Conservation (phyloP, 2,113 vertebrate species). For the Tricholaema leucomelas region DNA sequence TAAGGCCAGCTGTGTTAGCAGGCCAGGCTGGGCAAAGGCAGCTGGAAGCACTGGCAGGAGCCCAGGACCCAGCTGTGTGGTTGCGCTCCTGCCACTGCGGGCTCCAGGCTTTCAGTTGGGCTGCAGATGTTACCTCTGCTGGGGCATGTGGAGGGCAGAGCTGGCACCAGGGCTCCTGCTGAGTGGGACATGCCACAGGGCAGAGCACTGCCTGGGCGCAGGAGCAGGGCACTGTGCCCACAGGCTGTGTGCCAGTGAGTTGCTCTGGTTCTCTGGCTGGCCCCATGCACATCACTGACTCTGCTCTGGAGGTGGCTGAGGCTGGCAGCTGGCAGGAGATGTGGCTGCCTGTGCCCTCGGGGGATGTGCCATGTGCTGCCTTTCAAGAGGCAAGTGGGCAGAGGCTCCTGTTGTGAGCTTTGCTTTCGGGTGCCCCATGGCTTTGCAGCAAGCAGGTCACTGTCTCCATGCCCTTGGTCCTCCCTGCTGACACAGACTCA, state of each 20-base stretch:
- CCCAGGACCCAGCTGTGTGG: background rate
- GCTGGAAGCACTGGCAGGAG: background rate
- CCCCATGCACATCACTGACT: accelerated
- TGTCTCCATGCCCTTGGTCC: background rate
- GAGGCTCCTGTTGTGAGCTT: background rate
- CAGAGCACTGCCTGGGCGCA: background rate
- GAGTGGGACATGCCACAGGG: background rate
- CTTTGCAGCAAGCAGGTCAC: background rate
- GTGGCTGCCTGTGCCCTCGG: background rate
- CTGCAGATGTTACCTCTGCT: background rate
- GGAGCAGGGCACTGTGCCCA: background rate
- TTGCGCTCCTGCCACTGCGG: accelerated
- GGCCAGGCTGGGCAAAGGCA: background rate
- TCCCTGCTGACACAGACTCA: background rate
- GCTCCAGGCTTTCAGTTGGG: background rate
- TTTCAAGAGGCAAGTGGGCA: background rate
- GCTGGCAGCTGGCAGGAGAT: background rate
- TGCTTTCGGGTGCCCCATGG: background rate
- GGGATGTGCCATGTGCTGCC: background rate
- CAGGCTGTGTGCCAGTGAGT: background rate
- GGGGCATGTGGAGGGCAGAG: background rate
- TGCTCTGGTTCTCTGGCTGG: background rate
- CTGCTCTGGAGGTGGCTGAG: background rate
- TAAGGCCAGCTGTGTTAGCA: background rate
- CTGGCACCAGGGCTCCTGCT: background rate